These are phyloP conservation scores for Malthinus flaveolus DNA, from an alignment of 2,888 invertebrate species.

Conservation along the genomic window DNA sequence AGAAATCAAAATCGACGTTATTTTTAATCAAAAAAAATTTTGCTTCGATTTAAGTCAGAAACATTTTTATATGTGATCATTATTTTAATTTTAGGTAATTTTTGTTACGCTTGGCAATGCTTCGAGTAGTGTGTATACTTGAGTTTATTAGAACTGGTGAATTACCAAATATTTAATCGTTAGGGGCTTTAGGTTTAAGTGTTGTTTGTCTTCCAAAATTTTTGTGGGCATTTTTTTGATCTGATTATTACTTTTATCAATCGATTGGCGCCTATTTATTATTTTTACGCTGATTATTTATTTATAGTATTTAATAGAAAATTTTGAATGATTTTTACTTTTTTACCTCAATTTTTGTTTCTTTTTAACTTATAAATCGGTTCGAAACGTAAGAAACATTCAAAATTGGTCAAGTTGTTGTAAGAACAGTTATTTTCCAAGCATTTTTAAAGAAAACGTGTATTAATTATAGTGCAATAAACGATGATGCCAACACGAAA, in stretches of 20 bases:
- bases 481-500: conserved; percentile 46
- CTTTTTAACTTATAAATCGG: background rate
- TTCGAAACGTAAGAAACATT: conserved; percentile 30
- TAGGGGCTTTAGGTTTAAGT: conserved; percentile 34
- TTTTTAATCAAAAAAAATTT: conserved; percentile 13
- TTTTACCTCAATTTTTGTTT: background rate
- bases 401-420: conserved; percentile 39
- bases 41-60: conserved; percentile 28
- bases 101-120: background rate
- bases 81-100: background rate
- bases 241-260: conserved; percentile 21
- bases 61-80: background rate
- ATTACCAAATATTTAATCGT: conserved; percentile 43
- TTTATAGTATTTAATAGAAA: conserved; percentile 21
- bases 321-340: conserved; percentile 35
- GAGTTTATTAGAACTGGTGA: conserved; percentile 40
- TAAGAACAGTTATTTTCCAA: conserved; percentile 59
- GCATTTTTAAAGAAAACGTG: conserved; percentile 45
- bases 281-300: conserved; percentile 18
- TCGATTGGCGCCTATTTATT: background rate
- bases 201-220: conserved; percentile 37
- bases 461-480: conserved; percentile 52
- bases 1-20: background rate
- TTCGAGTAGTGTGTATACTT: too few relatives aligned
- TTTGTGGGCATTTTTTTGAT: conserved; percentile 31